Base-by-base conservation (phyloP, 2,113 vertebrate species). In the Zapornia atra region DNA sequence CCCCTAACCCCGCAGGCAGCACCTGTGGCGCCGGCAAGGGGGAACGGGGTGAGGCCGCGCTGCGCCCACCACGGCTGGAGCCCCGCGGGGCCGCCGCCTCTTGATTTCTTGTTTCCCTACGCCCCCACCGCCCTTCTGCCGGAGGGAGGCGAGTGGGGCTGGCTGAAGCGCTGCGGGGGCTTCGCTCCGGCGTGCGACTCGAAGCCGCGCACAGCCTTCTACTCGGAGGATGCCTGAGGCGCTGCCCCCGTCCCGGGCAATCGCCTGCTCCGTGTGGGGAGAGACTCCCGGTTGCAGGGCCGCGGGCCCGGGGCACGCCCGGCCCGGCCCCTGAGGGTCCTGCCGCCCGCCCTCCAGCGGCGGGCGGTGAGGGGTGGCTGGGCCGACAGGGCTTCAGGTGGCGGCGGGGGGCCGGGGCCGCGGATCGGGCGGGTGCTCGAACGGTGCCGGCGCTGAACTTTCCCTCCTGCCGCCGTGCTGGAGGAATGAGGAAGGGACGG, bases 401-500 rank as follows among this genome's bases (percentile, higher is more conserved):
- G 34, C 10, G 15, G 51, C 38, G 28, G 64, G 36, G 25, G 57
- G 5, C 22, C 34, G 44, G 31, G 44, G 48, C 25, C 11, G 33
- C 29, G 40, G 28, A 12, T 63, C 20, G 29, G 36, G 51, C 25
- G 28, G 72, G 53, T 64, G 53, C 31, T 46, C 0, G 73, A 19
- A 31, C 18, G 14, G 19, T 21, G 88, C 38, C 16, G 68, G 34
- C 24, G 65, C 70, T 75, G 80, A 95, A 94, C 92, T 96, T 94
- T 70, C 33, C 9, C 53, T 82, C 22, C 56, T 13, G 88, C 28
- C 17, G 53, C 31, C 2, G 72, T 17, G 87, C 44, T 0, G 68
- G 44, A 81, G 88, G 93, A 90, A 88, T 48, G 94, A 94, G 93
- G 95, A 91, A 91, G 86, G 89, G 71, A 82, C 53, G 33, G 76